Evolutionary conservation across 2,797 vertebrate genomes (phyloP), one percentile per base, ranked within the genome.

Genomic region (Chloroceryle inda): DNA sequence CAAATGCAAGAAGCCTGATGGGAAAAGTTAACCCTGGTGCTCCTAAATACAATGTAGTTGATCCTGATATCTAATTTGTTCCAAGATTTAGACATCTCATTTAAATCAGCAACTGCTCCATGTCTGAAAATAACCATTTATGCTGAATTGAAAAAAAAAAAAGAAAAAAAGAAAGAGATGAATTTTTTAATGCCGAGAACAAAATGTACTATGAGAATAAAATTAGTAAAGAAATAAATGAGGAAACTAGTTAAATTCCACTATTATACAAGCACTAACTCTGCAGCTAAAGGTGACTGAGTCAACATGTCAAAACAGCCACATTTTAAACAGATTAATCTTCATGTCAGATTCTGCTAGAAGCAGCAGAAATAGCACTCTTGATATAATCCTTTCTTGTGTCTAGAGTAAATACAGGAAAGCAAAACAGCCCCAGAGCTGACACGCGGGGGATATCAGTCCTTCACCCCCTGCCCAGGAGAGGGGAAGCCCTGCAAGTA

Each of bases 251-350:
- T 64, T 44, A 83, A 71, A 85, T 74, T 87, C 35, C 62, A 81
- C 64, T 53, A 87, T 74, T 61, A 72, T 9, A 74, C 37, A 89
- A 87, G 49, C 23, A 45, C 31, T 62, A 38, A 35, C 35, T 86
- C 71, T 85, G 62, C 73, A 94, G 94, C 85, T 94, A 89, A 49
- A 49, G 38, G 64, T 72, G 84, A 85, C 61, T 67, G 42, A 83
- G 45, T 50, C 81, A 83, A 67, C 58, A 83, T 75, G 50, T 88
- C 56, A 55, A 63, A 88, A 75, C 45, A 80, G 76, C 9, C 31
- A 69, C 75, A 62, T 66, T 91, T 91, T 72, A 53, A 67, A 92
- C 27, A 78, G 55, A 77, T 62, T 85, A 47, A 62, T 85, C 42
- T 56, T 45, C 18, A 92, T 76, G 23, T 52, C 22, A 49, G 56